phyloP scores from a whole-genome alignment of 2,888 invertebrate species.

The Apomyelois bistriatella region DNA sequence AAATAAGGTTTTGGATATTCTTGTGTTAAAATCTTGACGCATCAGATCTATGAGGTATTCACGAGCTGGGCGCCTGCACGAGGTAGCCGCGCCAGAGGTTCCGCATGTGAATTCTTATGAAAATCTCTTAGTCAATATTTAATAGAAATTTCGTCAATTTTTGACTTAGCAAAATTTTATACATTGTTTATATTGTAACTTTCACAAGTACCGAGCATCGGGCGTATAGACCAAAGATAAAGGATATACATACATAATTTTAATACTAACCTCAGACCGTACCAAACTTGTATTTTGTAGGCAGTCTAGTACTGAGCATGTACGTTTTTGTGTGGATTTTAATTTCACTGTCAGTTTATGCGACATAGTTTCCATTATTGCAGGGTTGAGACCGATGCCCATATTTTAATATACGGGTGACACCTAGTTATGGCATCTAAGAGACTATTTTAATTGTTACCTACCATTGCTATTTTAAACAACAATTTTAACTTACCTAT shows the following conservation, averaged over 20 bases:
- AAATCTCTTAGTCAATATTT: conserved; percentile 77
- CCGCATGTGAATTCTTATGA: conserved; percentile 78
- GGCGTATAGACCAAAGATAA: conserved; percentile 76
- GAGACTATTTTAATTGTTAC: conserved; percentile 35
- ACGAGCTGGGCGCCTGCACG: conserved; percentile 22
- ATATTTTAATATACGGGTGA: conserved; percentile 23
- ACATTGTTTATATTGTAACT: conserved; percentile 71
- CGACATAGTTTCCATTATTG: conserved; percentile 21
- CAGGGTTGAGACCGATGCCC: conserved; percentile 29
- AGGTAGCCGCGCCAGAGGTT: conserved; percentile 38
- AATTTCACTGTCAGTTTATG: conserved; percentile 14
- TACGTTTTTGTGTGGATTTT: conserved; percentile 25
- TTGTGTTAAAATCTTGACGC: conserved; percentile 66
- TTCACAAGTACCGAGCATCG: conserved; percentile 68
- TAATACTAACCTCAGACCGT: conserved; percentile 76
- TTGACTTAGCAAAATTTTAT: conserved; percentile 80
- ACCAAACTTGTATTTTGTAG: conserved; percentile 75
- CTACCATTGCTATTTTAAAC: conserved; percentile 31
- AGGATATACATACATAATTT: conserved; percentile 71
- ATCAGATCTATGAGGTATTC: conserved; percentile 62
- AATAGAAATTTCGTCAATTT: conserved; percentile 77
- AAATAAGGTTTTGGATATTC: conserved; percentile 64
- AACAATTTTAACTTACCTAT: conserved; percentile 17
- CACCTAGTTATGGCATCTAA: conserved; percentile 27
- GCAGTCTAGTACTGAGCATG: conserved; percentile 46